Percentiles rank a stretch among this genome's conserved stretches.
Evolutionary conservation across 2,888 invertebrate species (phyloP).

Genomic region (Leucoptera coffeella): DNA sequence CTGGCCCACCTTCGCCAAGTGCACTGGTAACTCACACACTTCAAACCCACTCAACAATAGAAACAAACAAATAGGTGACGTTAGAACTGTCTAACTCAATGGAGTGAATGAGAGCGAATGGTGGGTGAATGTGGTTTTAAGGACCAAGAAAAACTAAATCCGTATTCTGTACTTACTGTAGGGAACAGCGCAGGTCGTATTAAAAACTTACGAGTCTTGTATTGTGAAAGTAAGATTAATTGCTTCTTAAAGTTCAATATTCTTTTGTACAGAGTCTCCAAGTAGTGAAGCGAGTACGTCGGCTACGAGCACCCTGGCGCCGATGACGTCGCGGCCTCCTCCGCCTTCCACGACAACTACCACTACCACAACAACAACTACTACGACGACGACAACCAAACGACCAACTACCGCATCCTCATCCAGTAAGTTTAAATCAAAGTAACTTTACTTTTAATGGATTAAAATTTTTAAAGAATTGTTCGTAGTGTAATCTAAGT

Average conservation of each 20-base stretch:
- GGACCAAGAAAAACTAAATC: slow-evolving; percentile 1
- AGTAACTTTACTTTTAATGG: no score
- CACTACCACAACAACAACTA: slow-evolving; percentile 10
- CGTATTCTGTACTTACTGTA: neutral
- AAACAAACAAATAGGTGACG: no score
- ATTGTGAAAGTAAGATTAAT: no score
- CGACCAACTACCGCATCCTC: slow-evolving; percentile 15
- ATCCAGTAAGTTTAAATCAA: no score
- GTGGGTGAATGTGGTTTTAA: no score
- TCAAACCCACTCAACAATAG: no score
- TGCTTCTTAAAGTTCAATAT: no score
- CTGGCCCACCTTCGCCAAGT: slow-evolving; percentile 73
- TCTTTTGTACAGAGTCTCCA: slow-evolving; percentile 8
- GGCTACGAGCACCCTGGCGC: slow-evolving; percentile 30
- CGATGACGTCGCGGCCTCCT: slow-evolving; percentile 34
- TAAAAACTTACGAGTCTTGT: no score
- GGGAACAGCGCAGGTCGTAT: neutral
- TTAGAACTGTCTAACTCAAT: no score
- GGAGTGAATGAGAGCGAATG: no score
- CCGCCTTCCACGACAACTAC: slow-evolving; percentile 12
- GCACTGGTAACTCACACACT: slow-evolving; percentile 44
- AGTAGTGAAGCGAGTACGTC: slow-evolving; percentile 22
- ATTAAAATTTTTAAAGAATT: no score
- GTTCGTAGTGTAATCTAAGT: no score
- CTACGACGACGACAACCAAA: slow-evolving; percentile 15